Evolutionary conservation across 2,888 invertebrate genomes (phyloP).

Genomic region (Watsonalla binaria): DNA sequence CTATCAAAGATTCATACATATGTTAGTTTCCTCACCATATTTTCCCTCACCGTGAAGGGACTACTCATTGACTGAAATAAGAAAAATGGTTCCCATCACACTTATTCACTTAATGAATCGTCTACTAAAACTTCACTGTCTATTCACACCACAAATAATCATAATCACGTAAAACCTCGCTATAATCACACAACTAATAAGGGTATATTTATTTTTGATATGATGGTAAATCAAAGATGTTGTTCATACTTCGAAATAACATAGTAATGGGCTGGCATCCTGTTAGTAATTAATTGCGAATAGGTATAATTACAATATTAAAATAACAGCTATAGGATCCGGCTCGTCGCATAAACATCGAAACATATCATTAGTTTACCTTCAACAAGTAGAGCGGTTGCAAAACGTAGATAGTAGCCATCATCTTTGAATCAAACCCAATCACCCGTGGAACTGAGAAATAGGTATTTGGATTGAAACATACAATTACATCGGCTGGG

Average conservation of each 20-base stretch:
- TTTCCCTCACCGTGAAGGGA: too few relatives aligned
- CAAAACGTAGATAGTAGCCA: background rate
- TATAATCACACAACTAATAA: too few relatives aligned
- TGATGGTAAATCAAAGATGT: too few relatives aligned
- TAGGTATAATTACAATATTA: background rate
- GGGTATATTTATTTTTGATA: too few relatives aligned
- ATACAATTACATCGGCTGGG: background rate
- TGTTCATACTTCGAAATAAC: too few relatives aligned
- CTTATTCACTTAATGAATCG: too few relatives aligned
- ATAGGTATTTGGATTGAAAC: background rate
- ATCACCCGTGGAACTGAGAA: background rate
- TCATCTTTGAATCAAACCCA: conserved; percentile 2
- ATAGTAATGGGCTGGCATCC: too few relatives aligned
- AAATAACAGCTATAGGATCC: background rate
- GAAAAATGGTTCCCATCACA: too few relatives aligned
- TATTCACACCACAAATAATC: too few relatives aligned
- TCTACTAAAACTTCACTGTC: too few relatives aligned
- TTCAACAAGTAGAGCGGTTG: conserved; percentile 1
- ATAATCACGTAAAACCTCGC: too few relatives aligned
- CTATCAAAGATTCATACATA: background rate
- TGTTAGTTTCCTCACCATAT: background rate
- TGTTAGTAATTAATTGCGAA: background rate
- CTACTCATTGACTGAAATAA: too few relatives aligned
- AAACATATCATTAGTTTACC: background rate
- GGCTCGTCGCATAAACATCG: background rate